Evolutionary conservation across 2,888 invertebrate species (phyloP), one percentile per base, ranked within the genome.

Genomic region (Morpho deidamia): DNA sequence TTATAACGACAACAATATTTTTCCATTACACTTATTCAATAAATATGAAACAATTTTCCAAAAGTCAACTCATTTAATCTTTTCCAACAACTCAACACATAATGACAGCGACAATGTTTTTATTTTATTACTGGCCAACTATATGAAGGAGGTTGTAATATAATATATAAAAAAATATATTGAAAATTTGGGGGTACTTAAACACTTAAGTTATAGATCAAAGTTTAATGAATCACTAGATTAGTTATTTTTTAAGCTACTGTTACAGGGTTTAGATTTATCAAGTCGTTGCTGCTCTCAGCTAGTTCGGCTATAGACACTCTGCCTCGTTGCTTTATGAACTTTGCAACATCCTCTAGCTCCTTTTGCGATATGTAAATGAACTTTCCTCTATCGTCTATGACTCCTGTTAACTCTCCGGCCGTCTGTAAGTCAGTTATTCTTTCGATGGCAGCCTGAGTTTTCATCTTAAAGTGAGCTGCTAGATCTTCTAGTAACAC

Each of bases 351-450:
- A 55, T 95, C 95, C 69, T 95, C 92, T 59, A 99, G 91, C 82
- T 99, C 99, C 42, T 94, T 94, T 65, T 94, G 92, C 0, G 98
- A 97, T 50, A 99, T 96, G 81, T 97, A 99, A 73, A 99, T 99
- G 77, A 99, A 99, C 85, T 99, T 99, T 11, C 99, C 99, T 59
- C 99, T 91, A 79, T 99, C 99, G 75, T 99, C 99, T 64, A 99
- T 96, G 1, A 99, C 99, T 0, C 99, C 97, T 2, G 97, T 97
- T n/a, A 99, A 88, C 51, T 92, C 92, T 9, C 95, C 97, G 58
- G 95, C 93, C 0, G 93, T 90, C 69, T 97, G 95, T 44, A 99
- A 87, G 44, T 95, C 94, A 61, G 95, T 93, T 59, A 99, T 94
- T 64, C 99, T 92, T 66, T 96, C 95, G 61, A 97, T 95, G 0